Conservation (phyloP, 2,113 vertebrate species). For the Tachuris rubrigastra region DNA sequence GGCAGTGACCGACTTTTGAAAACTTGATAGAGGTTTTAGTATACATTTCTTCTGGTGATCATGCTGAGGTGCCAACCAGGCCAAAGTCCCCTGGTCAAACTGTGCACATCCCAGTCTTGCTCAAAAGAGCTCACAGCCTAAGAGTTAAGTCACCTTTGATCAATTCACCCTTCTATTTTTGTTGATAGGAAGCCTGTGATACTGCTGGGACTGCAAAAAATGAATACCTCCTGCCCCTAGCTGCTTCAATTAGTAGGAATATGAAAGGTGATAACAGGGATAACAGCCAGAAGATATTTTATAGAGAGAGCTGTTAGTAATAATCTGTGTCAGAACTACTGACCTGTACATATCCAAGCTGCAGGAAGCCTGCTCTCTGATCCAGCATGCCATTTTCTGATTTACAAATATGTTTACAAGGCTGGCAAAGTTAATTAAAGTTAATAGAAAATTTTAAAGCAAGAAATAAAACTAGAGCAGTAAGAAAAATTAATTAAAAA, state of each 20-base stretch:
- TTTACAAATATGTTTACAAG: background rate
- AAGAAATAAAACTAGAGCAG: background rate
- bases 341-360: background rate
- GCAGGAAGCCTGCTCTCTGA: background rate
- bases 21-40: background rate
- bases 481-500: constrained; percentile 37
- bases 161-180: background rate
- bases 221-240: background rate
- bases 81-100: background rate
- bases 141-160: background rate
- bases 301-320: background rate
- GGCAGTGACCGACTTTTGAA: background rate
- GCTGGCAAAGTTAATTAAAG: constrained; percentile 2
- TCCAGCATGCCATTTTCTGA: background rate
- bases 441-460: background rate
- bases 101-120: background rate
- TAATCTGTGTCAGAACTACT: background rate
- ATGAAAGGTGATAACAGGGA: background rate
- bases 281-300: background rate
- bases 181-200: background rate
- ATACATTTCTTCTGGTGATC: background rate
- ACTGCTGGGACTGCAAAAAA: background rate
- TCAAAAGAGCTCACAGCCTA: background rate
- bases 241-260: background rate
- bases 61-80: background rate